Base-by-base conservation (phyloP, 1,140 invertebrate genomes). In the Hyphantria cunea region DNA sequence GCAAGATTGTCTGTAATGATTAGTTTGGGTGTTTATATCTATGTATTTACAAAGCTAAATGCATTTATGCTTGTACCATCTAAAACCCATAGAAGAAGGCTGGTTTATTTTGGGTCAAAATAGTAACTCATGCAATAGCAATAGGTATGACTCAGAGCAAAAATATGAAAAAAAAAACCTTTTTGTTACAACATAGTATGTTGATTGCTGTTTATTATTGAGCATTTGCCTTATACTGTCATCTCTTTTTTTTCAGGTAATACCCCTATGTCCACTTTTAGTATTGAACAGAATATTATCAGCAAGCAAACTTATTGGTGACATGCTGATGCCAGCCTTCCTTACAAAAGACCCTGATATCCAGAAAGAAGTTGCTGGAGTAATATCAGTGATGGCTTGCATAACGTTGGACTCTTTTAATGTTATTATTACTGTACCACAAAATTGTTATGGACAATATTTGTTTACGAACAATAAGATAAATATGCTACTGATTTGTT, bases 221-320 rank as follows among this genome's bases (percentile, higher is more conserved):
- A 0, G 17, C 2, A 25, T 25, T 25, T 3, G 1, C 2, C 7
- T 39, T 0, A 39, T 39, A 10, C 7, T n/a, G 2, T 39, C 7
- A 10, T 7, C 8, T 39, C 7, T 14, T 13, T 13, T 48, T 45
- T 89, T 89, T 54, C 77, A 90, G 87, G 52, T 89, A 6, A 72
- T 83, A 37, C 12, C 64, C 25, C 9, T 87, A 37, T 74, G 72
- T 34, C 76, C 83, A 15, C 63, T 86, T 0, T 10, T 90, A 5
- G 17, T 84, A 31, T n/a, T 74, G 10, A 81, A 70, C 44, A 85
- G 84, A 62, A 64, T 71, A 17, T 62, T 73, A 17, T 79, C 82
- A 50, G 69, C 76, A 42, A 84, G 84, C 53, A 89, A 84, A 67
- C 42, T 87, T 5, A 84, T 90, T 17, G 79, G 79, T 37, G 86